A percentile compares a stretch with the other conserved stretches of the same genome.
phyloP scores from a whole-genome alignment of 2,888 invertebrate species.

The Adelognathus sp. region DNA sequence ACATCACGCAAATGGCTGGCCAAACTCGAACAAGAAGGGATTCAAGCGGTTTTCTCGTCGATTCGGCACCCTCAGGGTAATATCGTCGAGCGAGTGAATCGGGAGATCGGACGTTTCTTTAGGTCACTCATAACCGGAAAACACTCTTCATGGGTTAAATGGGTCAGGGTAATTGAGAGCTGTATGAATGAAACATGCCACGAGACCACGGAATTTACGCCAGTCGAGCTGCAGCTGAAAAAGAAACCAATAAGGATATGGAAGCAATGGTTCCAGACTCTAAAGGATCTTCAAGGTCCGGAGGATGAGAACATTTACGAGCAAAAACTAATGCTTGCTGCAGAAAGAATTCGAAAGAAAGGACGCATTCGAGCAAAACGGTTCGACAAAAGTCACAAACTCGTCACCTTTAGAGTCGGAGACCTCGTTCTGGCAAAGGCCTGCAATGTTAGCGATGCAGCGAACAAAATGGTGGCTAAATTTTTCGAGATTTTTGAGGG shows the following conservation, averaged over 20 bases:
- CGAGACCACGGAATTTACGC: neutral
- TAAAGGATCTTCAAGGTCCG: too few species aligned
- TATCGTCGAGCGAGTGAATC: too few species aligned
- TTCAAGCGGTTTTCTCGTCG: too few species aligned
- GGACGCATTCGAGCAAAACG: neutral
- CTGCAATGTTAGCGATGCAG: neutral
- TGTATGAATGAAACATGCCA: neutral
- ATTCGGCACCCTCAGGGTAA: too few species aligned
- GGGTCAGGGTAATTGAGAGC: neutral
- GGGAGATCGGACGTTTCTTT: neutral
- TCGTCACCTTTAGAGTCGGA: neutral
- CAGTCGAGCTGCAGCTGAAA: neutral
- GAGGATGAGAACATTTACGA: too few species aligned
- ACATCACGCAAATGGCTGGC: neutral
- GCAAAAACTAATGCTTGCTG: too few species aligned
- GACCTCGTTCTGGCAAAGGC: neutral
- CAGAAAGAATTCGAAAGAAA: neutral
- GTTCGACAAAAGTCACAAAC: neutral
- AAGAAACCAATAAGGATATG: neutral
- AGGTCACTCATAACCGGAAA: neutral
- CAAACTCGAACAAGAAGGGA: too few species aligned
- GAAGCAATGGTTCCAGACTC: neutral
- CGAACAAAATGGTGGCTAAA: too few species aligned
- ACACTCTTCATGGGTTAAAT: neutral
- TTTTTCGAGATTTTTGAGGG: constrained; percentile 4